phyloP scores from a whole-genome alignment of 2,888 invertebrate genomes.

The Athrips mouffetella region DNA sequence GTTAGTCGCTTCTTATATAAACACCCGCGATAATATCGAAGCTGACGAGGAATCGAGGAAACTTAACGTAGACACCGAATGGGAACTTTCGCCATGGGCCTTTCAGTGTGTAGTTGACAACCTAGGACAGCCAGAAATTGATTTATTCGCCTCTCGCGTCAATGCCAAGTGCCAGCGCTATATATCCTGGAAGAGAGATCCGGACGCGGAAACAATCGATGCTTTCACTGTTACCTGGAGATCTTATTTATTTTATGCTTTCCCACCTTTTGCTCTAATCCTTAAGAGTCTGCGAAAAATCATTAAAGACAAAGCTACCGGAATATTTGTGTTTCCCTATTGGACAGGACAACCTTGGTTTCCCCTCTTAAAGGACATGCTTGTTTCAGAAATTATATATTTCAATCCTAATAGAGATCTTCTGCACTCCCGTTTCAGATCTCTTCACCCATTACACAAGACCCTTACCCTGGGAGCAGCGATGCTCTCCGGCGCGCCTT shows the following conservation, averaged over 20 bases:
- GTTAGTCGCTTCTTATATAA: constrained; percentile 10
- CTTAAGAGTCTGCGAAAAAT: constrained; percentile 18
- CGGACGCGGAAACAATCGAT: too few species aligned
- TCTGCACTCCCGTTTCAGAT: neutral
- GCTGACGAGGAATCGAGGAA: constrained; percentile 14
- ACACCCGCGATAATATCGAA: constrained; percentile 15
- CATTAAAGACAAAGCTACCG: constrained; percentile 14
- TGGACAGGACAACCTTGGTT: constrained; percentile 19
- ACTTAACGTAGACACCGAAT: too few species aligned
- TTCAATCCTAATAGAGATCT: neutral
- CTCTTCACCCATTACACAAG: neutral
- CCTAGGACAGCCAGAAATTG: too few species aligned
- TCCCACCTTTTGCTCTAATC: constrained; percentile 17
- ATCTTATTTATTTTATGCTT: constrained; percentile 14
- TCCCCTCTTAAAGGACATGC: neutral
- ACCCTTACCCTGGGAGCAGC: constrained; percentile 7
- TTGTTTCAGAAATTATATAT: neutral
- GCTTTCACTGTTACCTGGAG: too few species aligned
- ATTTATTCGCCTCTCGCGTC: too few species aligned
- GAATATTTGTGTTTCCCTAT: constrained; percentile 17
- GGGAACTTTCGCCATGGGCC: too few species aligned
- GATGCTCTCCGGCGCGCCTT: constrained; percentile 7
- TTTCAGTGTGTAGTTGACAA: too few species aligned
- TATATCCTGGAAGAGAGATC: too few species aligned
- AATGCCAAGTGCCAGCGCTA: too few species aligned